Conservation (phyloP, 1,140 invertebrate genomes). For the Brachionus calyciflorus region DNA sequence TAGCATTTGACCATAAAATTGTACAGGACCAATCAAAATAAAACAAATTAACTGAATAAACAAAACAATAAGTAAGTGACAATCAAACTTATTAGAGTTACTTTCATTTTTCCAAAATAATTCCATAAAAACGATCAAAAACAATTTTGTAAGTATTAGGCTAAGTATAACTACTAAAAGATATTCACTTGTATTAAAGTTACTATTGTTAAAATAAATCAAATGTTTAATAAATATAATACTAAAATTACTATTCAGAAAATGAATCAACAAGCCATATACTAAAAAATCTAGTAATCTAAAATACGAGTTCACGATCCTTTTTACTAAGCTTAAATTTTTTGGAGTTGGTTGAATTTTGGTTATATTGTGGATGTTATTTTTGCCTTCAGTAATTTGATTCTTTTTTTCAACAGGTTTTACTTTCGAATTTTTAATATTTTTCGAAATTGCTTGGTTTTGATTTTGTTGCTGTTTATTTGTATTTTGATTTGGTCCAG, state of each 20-base stretch:
- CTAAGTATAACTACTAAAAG: background rate
- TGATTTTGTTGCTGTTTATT: too few relatives aligned
- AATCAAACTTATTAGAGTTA: background rate
- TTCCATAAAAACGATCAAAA: background rate
- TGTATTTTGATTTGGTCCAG: too few relatives aligned
- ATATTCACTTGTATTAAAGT: background rate
- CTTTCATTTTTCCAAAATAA: background rate
- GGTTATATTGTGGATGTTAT: too few relatives aligned
- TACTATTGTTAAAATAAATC: background rate
- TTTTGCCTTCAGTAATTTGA: too few relatives aligned
- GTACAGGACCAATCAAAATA: background rate
- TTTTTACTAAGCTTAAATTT: too few relatives aligned
- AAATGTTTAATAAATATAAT: slow-evolving; percentile 33
- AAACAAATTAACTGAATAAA: background rate
- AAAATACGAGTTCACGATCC: too few relatives aligned
- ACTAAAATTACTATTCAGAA: background rate
- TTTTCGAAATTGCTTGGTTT: too few relatives aligned
- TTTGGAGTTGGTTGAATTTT: too few relatives aligned
- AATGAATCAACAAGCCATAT: background rate
- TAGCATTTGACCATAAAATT: slow-evolving; percentile 9
- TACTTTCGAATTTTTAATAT: too few relatives aligned
- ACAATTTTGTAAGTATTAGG: background rate
- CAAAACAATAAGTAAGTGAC: background rate
- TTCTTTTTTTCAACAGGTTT: too few relatives aligned
- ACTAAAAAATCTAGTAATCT: background rate